Evolutionary conservation across 1,140 invertebrate species (phyloP), one percentile per base, ranked within the genome.

Genomic region (Thaumatotibia leucotreta): DNA sequence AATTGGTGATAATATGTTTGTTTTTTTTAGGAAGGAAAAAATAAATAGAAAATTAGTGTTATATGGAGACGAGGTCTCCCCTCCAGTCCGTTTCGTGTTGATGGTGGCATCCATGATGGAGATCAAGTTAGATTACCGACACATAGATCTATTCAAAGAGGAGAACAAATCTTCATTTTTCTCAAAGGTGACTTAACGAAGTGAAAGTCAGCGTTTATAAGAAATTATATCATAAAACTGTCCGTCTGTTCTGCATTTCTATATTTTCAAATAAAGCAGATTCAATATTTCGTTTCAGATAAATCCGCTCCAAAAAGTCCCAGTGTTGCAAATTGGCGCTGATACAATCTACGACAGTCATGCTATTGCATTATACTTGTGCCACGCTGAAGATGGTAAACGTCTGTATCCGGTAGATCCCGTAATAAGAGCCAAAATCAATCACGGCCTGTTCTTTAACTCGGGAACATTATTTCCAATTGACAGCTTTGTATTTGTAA

Each of bases 301-400:
- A 64, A 89, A 89, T 49, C 80, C 75, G 1, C 50, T 87, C 4
- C 79, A 86, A 68, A 89, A 88, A 74, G 83, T 89, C 4, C 87
- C 87, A 22, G 77, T 74, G 0, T 58, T 89, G 33, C 29, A 64
- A 9, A 49, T 76, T 17, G 66, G 70, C 5, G 72, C 74, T 9
- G 23, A 69, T 2, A 63, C 69, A 0, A 82, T 89, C 23, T 68
- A 68, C 5, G 87, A 89, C 52, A 89, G 87, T 20, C 84, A 88
- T 65, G 85, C 80, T 0, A 87, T 88, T 65, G 78, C 82, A 4
- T 31, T 86, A 49, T 84, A 83, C 32, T 58, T 89, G 45, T 88
- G 87, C 31, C 63, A 75, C 4, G 64, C 45, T 24, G 66, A 58
- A 8, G 49, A 49, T 1, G 39, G 70, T 29, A 32, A 70, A 32